Evolutionary conservation across 2,797 vertebrate genomes (phyloP).

Genomic region (Enteromius trimaculatus): DNA sequence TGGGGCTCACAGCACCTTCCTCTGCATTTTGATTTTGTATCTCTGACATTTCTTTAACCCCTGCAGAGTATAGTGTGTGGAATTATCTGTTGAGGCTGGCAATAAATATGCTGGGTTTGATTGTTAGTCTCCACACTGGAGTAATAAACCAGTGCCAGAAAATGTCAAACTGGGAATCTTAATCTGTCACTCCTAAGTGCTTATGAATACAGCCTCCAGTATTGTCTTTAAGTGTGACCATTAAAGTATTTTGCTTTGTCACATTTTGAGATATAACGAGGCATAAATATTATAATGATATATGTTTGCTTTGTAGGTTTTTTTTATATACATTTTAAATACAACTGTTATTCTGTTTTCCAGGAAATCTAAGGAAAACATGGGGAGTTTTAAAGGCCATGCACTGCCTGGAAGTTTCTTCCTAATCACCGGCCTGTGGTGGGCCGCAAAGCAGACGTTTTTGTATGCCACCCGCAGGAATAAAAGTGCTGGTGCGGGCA

Average conservation of each 20-base stretch:
- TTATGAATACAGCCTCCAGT: not conserved
- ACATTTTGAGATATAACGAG: not conserved
- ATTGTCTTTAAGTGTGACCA: not conserved
- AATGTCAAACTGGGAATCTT: not conserved
- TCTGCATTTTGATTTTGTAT: slow-evolving; percentile 5
- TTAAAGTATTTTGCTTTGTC: not conserved
- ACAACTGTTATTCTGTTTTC: slow-evolving; percentile 13
- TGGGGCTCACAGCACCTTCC: not conserved
- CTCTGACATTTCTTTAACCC: not conserved
- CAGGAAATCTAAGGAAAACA: slow-evolving; percentile 60
- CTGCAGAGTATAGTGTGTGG: not conserved
- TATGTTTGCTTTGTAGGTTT: not conserved
- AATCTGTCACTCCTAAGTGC: not conserved
- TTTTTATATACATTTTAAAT: not conserved
- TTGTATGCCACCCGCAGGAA: slow-evolving; percentile 85
- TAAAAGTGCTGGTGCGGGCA: slow-evolving; percentile 81
- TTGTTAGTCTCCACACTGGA: not conserved
- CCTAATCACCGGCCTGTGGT: slow-evolving; percentile 87
- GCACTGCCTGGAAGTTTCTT: slow-evolving; percentile 90
- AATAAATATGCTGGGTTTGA: not conserved
- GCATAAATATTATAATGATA: not conserved
- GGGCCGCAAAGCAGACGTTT: slow-evolving; percentile 85
- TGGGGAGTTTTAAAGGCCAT: slow-evolving; percentile 93
- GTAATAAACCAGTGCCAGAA: not conserved
- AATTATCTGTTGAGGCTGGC: slow-evolving; percentile 2